A percentile compares a stretch with the other conserved stretches of the same genome.
phyloP scores from a whole-genome alignment of 2,888 invertebrate species.

The Diarsia rubi region DNA sequence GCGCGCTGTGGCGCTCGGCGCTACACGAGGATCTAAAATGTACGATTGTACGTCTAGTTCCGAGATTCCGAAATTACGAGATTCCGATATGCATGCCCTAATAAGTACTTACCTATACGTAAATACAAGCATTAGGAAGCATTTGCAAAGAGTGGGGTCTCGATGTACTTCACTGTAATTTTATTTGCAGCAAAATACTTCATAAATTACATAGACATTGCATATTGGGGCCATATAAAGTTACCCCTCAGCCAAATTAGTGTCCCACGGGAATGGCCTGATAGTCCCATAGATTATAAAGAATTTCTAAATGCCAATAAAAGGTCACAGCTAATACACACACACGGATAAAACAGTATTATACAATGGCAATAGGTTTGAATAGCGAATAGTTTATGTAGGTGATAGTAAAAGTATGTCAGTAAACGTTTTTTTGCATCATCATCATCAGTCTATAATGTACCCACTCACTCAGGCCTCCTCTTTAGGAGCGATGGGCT shows the following conservation, averaged over 20 bases:
- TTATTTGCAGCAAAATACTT: not conserved
- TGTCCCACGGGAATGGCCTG: constrained; percentile 29
- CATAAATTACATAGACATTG: not conserved
- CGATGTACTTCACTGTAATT: not conserved
- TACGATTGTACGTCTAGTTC: too few relatives aligned
- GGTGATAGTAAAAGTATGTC: constrained; percentile 24
- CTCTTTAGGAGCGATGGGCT: too few relatives aligned
- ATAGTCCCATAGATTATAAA: constrained; percentile 37
- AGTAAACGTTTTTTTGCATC: not conserved
- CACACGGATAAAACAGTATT: constrained; percentile 25
- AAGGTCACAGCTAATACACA: constrained; percentile 39
- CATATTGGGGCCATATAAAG: constrained; percentile 14
- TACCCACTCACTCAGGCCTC: too few relatives aligned
- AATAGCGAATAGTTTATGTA: not conserved
- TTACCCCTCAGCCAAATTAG: constrained; percentile 18
- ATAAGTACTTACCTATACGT: too few relatives aligned
- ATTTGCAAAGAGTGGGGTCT: not conserved
- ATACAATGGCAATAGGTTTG: constrained; percentile 16
- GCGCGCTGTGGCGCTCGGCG: too few relatives aligned
- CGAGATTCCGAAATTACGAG: too few relatives aligned
- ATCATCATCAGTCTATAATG: too few relatives aligned
- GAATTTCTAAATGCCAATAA: constrained; percentile 34
- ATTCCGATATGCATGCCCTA: too few relatives aligned
- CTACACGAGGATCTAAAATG: too few relatives aligned
- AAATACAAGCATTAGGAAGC: not conserved